A percentile compares a stretch with the other conserved stretches of the same genome.
Conservation (phyloP, 2,113 vertebrate genomes). For the Emberiza fucata region DNA sequence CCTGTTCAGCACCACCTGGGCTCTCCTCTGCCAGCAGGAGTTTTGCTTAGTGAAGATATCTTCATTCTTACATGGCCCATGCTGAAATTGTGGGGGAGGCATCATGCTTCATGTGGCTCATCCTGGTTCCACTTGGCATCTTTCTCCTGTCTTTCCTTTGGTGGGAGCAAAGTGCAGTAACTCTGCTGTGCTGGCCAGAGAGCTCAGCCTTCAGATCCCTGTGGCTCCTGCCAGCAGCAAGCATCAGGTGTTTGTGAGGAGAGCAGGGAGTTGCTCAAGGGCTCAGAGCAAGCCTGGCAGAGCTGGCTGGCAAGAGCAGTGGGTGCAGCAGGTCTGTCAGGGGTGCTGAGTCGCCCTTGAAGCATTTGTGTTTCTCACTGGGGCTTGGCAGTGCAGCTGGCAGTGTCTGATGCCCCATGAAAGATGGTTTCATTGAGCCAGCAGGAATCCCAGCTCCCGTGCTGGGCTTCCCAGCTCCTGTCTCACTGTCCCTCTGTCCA, state of each 20-base stretch:
- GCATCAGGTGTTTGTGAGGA: not conserved
- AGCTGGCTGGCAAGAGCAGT: not conserved
- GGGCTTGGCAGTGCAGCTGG: not conserved
- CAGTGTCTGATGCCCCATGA: not conserved
- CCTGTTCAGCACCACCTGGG: fast-evolving
- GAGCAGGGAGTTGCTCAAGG: not conserved
- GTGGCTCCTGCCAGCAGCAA: not conserved
- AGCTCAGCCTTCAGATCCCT: not conserved
- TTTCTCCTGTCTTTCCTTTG: fast-evolving
- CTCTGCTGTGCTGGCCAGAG: not conserved
- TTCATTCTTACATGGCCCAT: not conserved
- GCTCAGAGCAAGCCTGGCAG: not conserved
- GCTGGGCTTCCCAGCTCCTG: not conserved
- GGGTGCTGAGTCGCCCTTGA: not conserved
- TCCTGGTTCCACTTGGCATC: not conserved
- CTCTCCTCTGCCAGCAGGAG: not conserved
- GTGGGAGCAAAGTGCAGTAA: not conserved
- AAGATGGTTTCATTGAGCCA: not conserved
- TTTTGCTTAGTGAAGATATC: not conserved
- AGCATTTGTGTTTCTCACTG: not conserved
- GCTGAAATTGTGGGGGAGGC: not conserved
- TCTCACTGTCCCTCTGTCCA: not conserved
- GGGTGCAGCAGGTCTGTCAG: not conserved
- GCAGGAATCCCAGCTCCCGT: not conserved
- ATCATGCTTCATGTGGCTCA: fast-evolving